These are phyloP conservation scores for Mercenaria mercenaria DNA, from an alignment of 1,140 invertebrate genomes.

Conservation along the genomic window DNA sequence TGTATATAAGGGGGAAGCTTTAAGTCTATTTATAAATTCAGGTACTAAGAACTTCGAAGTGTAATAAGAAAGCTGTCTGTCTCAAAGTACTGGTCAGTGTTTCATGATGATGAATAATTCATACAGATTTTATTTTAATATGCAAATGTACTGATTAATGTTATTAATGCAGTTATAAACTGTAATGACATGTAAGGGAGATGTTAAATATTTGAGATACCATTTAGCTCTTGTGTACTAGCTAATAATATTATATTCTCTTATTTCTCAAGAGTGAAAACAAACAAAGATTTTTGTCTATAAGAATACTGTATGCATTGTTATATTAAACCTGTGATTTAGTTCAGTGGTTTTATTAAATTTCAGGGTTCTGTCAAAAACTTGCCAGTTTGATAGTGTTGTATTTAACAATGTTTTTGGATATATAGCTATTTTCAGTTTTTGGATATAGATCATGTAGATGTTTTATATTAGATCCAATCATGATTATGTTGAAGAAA, in stretches of 20 bases:
- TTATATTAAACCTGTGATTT: not conserved
- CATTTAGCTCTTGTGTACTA: not conserved
- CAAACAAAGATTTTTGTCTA: not conserved
- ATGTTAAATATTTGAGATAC: not conserved
- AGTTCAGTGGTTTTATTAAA: not conserved
- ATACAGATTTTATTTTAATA: not conserved
- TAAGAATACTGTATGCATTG: not conserved
- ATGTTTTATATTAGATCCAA: not conserved
- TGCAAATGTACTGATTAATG: not conserved
- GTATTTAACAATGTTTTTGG: not conserved
- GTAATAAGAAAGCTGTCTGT: too few species aligned
- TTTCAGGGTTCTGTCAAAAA: not conserved
- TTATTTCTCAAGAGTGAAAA: not conserved
- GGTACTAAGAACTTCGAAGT: too few species aligned
- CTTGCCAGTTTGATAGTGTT: not conserved
- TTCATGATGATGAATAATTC: too few species aligned
- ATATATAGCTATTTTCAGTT: not conserved
- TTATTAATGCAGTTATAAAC: not conserved
- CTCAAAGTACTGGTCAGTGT: too few species aligned
- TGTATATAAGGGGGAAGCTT: too few species aligned
- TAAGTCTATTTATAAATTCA: too few species aligned
- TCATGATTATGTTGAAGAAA: not conserved
- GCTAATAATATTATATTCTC: constrained; percentile 13
- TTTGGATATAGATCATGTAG: not conserved
- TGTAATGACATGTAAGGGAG: not conserved